Percentiles rank a stretch among this genome's conserved stretches.
phyloP scores from a whole-genome alignment of 1,140 invertebrate genomes.

The Chrysomallon squamiferum region DNA sequence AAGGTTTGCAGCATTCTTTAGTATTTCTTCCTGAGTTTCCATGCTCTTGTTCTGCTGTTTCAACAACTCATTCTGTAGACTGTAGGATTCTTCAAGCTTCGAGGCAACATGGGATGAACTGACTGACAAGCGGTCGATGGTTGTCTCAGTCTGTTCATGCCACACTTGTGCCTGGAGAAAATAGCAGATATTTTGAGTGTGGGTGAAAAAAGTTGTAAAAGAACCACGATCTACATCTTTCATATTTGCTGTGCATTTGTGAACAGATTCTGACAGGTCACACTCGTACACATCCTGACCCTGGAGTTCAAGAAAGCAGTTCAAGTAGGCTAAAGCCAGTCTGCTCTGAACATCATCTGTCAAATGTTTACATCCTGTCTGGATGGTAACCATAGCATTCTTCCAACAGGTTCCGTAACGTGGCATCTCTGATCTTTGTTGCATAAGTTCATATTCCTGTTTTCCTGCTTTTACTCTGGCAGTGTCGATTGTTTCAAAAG shows the following conservation, averaged over 20 bases:
- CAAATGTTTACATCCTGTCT: constrained; percentile 69
- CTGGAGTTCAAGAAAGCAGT: constrained; percentile 74
- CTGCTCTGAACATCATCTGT: constrained; percentile 70
- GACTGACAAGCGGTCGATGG: constrained; percentile 64
- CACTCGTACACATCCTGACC: constrained; percentile 67
- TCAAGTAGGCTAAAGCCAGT: constrained; percentile 71
- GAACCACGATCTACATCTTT: constrained; percentile 69
- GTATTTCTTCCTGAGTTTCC: constrained; percentile 67
- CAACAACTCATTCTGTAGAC: constrained; percentile 61
- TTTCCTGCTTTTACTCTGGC: constrained; percentile 7
- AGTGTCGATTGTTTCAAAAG: too few relatives aligned
- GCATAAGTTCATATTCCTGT: constrained; percentile 46
- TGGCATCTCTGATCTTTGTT: constrained; percentile 60
- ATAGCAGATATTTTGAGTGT: constrained; percentile 75
- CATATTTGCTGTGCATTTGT: constrained; percentile 69
- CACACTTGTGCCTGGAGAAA: constrained; percentile 73
- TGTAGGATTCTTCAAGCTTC: constrained; percentile 64
- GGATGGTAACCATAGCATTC: constrained; percentile 65
- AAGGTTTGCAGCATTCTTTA: constrained; percentile 65
- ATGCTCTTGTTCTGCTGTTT: constrained; percentile 68
- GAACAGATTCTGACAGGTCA: constrained; percentile 53
- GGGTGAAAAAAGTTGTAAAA: constrained; percentile 74
- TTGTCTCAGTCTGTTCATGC: constrained; percentile 71
- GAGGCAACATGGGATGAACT: constrained; percentile 65
- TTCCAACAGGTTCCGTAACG: constrained; percentile 73